Evolutionary conservation across 2,888 invertebrate species (phyloP), one percentile per base, ranked within the genome.

Genomic region (Drosophila subquinaria): DNA sequence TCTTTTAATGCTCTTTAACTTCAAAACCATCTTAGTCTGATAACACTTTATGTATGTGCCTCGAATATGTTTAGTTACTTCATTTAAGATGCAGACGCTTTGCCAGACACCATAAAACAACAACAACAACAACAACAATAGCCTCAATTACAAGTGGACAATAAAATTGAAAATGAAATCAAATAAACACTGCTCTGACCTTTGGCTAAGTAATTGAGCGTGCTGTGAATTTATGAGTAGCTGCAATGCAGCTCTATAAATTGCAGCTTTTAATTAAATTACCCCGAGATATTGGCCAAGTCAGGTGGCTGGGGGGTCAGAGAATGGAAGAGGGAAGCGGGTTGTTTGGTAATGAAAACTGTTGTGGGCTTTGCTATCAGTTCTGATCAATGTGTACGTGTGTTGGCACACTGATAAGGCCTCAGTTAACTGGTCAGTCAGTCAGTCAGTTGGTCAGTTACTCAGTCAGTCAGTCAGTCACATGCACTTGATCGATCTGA

Each of bases 221-320:
- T 68, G 52, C 71, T 43, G 65, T 63, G 85, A 81, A 85, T 88
- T 80, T 81, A 84, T 76, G 85, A 85, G 67, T 71, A 40, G 55
- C 56, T 56, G 78, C 78, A 76, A 35, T 76, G 66, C 72, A 65
- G 20, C 71, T 62, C 62, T 62, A 82, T 84, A 80, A 84, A 87
- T 78, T 84, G 78, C 81, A 81, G 73, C 66, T 43, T 48, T 67
- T 81, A 84, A 84, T 88, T 88, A 65, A 85, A 85, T 88, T 79
- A 72, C 53, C 20, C 23, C 33, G 51, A 60, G 59, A 35, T 63
- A 55, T 36, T 55, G 61, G 11, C 4, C 42, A 52, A 33, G 15
- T 17, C 11, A 17, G n/a, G n/a, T 20, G 8, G n/a, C n/a, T n/a
- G n/a, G 0, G 17, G 0, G 8, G 42, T 4, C 43, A 23, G 43